Evolutionary conservation across 2,797 vertebrate genomes (phyloP), one percentile per base, ranked within the genome.

Genomic region (Enteromius viviparus): DNA sequence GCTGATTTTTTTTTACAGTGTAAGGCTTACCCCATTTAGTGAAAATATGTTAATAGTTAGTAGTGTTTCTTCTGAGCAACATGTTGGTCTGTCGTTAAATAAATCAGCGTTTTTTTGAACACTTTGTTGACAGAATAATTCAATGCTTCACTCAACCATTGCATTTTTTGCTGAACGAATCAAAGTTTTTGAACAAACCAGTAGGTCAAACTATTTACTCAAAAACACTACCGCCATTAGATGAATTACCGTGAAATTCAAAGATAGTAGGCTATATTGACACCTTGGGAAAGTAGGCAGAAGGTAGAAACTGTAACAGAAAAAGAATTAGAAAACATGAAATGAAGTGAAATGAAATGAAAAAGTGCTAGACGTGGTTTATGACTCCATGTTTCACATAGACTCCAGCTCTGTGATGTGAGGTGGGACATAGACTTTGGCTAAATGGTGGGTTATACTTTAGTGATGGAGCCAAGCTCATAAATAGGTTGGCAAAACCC

Each of bases 401-500:
- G 34, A 23, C 1, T 32, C 3, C 71, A 37, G 4, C 29, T 74
- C 26, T 62, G 26, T 15, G 60, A 62, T 62, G 10, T 74, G 11
- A 8, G 10, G 21, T 37, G 6, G 47, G 15, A 9, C 70, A 49
- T 6, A 51, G 47, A 32, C 26, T 21, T 51, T 32, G 10, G 19
- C 21, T 37, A 55, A n/a, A 55, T 37, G 49, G 11, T 55, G 49
- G 32, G 29, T 55, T 75, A 11, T 23, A 55, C 17, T 37, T 55
- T 21, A 55, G 6, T 37, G 14, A 32, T 75, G 10, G 10, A 49
- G 71, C 71, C 32, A 75, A 75, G 12, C 72, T 76, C 12, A 76
- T 76, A 76, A 76, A 58, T 17, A 40, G 51, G 34, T 58, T n/a
- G 72, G 32, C 53, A 53, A 58, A 76, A 40, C 21, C 21, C n/a